A percentile compares a stretch with the other conserved stretches of the same genome.
Evolutionary conservation across 2,888 invertebrate genomes (phyloP).

Genomic region (Parnassius apollo): DNA sequence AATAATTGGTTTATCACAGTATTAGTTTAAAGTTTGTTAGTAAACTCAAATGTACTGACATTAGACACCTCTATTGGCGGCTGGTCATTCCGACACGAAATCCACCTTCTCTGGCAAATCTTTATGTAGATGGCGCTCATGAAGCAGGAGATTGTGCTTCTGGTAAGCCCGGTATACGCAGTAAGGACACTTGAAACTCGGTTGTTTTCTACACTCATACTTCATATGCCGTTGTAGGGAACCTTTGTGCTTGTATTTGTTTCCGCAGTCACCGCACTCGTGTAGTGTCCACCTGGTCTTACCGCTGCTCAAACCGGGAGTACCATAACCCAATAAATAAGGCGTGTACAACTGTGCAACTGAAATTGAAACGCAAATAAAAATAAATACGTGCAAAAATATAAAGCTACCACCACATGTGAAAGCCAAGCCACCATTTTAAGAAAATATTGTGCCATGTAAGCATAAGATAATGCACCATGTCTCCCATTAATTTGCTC

Average conservation of each 20-base stretch:
- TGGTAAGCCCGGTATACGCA: constrained; percentile 86
- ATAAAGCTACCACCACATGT: constrained; percentile 62
- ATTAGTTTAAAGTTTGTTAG: constrained; percentile 3
- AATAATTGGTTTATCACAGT: constrained; percentile 6
- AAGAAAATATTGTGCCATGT: constrained; percentile 55
- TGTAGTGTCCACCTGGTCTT: constrained; percentile 76
- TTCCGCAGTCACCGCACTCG: constrained; percentile 87
- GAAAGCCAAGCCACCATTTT: constrained; percentile 70
- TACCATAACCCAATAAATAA: constrained; percentile 79
- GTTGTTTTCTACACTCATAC: constrained; percentile 87
- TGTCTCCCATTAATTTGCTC: constrained; percentile 78
- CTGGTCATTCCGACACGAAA: constrained; percentile 76
- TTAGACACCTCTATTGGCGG: constrained; percentile 48
- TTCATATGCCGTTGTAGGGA: constrained; percentile 88
- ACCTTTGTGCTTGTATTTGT: constrained; percentile 90
- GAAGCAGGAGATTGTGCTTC: constrained; percentile 81
- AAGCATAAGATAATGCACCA: constrained; percentile 79
- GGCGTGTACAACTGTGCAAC: constrained; percentile 81
- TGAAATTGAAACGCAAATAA: constrained; percentile 78
- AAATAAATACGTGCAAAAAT: constrained; percentile 75
- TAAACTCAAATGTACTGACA: constrained; percentile 57
- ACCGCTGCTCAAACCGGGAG: constrained; percentile 67
- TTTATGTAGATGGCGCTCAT: constrained; percentile 78
- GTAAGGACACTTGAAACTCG: constrained; percentile 86
- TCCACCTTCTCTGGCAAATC: constrained; percentile 79